Evolutionary conservation across 2,797 vertebrate genomes (phyloP).

Genomic region (Tokudaia tokunoshimensis): DNA sequence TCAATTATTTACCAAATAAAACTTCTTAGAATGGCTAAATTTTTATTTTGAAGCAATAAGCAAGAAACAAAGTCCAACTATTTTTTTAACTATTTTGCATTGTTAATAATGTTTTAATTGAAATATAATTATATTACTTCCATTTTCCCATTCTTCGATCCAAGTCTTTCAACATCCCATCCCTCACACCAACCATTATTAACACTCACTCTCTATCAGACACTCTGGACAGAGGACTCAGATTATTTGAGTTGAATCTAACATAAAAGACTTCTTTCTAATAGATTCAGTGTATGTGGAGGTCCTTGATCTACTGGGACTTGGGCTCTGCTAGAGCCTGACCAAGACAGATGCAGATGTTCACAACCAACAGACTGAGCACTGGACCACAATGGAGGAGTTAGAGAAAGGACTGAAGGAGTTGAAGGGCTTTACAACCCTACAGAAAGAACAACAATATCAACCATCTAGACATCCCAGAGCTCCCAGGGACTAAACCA

Average conservation of each 20-base stretch:
- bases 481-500: no score
- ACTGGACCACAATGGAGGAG: no score
- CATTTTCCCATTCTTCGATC: neutral
- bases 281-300: no score
- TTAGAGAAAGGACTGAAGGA: no score
- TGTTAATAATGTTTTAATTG: neutral
- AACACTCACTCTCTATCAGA: neutral
- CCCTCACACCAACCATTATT: neutral
- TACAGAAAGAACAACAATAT: no score
- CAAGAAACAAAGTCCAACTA: neutral
- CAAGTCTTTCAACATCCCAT: neutral
- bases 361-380: no score
- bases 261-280: no score
- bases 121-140: neutral
- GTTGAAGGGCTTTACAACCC: no score
- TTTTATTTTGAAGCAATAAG: neutral
- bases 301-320: no score
- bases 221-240: neutral
- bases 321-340: no score
- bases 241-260: neutral
- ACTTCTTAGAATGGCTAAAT: neutral
- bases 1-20: neutral
- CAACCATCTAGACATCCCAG: no score
- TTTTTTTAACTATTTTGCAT: neutral
- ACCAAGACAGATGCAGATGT: no score